Evolutionary conservation across 2,113 vertebrate genomes (phyloP), one percentile per base, ranked within the genome.

Genomic region (Anolis sagrei): DNA sequence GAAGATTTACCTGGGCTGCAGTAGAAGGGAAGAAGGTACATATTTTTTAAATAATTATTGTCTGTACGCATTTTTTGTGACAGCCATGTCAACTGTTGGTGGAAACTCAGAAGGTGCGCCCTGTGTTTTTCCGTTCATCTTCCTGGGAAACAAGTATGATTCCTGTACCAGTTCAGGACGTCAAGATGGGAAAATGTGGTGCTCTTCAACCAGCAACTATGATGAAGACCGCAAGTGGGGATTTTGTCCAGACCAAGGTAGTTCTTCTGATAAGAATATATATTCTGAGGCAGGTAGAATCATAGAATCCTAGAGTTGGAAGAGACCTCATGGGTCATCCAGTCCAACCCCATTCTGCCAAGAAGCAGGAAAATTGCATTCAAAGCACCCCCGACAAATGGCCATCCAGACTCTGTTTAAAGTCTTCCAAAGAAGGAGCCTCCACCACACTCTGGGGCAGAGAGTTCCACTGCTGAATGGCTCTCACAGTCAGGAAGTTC

Each of bases 171-270:
- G 96, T 0, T 96, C 97, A 0, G 99, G 99, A 58, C 98, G 99
- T 86, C 98, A 93, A 0, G 99, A 99, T 0, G 97, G 98, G 62
- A 99, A 99, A 88, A 91, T 97, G 93, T 99, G 99, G 99, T 99
- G 99, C 0, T 97, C 96, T 0, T 95, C 93, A 23, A 97, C 97
- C 4, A 95, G 96, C 80, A 99, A 94, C 90, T 99, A 98, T 0
- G 98, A 99, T 0, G 98, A 99, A 0, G 98, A 99, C 92, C 98
- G 98, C 89, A 98, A 99, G 90, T 99, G 98, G 98, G 98, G 98
- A 85, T 99, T 99, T 81, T 99, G 99, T 91, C 98, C 98, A 0
- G 98, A 99, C 34, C 97, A 98, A 98, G 99, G 98, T 99, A 94
- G 8, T 1, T 3, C 21, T 1, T 16, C 21, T 5, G 1, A 51